phyloP scores from a whole-genome alignment of 2,797 vertebrate species.

The Rhadinocentrus ornatus region DNA sequence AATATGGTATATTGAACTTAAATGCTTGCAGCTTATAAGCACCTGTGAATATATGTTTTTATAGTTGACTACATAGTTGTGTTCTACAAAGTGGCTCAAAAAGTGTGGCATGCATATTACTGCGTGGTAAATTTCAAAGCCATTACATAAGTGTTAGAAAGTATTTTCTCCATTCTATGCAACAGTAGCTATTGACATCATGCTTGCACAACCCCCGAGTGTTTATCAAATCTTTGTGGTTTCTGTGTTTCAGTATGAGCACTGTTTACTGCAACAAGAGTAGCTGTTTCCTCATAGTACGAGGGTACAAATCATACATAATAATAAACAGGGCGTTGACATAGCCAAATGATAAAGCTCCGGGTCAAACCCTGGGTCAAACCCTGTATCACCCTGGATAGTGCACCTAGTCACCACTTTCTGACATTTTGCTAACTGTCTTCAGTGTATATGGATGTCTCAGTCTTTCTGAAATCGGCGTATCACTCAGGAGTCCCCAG shows the following conservation, averaged over 20 bases:
- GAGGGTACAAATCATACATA: slow-evolving; percentile 58
- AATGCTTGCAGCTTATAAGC: slow-evolving; percentile 16
- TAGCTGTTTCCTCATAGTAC: slow-evolving; percentile 59
- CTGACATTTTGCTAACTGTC: slow-evolving; percentile 60
- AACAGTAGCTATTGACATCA: slow-evolving; percentile 7
- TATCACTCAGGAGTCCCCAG: background rate
- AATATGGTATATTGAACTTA: slow-evolving; percentile 17
- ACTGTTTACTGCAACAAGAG: slow-evolving; percentile 68
- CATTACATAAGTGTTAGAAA: slow-evolving; percentile 3
- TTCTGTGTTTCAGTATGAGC: slow-evolving; percentile 41
- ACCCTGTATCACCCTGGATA: too few relatives aligned
- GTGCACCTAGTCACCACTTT: slow-evolving; percentile 25
- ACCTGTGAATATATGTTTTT: background rate
- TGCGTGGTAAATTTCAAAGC: slow-evolving; percentile 20
- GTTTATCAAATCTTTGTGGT: slow-evolving; percentile 49
- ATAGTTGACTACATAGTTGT: slow-evolving; percentile 2
- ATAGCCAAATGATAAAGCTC: slow-evolving; percentile 54
- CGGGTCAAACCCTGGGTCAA: too few relatives aligned
- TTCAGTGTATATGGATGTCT: slow-evolving; percentile 40
- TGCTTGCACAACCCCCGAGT: slow-evolving; percentile 41
- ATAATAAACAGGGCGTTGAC: slow-evolving; percentile 60
- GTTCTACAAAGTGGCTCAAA: slow-evolving; percentile 1
- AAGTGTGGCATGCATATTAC: slow-evolving; percentile 9
- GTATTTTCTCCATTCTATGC: slow-evolving; percentile 7
- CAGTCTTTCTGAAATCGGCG: slow-evolving; percentile 24